phyloP scores from a whole-genome alignment of 2,797 vertebrate genomes.

The Furcifer pardalis region DNA sequence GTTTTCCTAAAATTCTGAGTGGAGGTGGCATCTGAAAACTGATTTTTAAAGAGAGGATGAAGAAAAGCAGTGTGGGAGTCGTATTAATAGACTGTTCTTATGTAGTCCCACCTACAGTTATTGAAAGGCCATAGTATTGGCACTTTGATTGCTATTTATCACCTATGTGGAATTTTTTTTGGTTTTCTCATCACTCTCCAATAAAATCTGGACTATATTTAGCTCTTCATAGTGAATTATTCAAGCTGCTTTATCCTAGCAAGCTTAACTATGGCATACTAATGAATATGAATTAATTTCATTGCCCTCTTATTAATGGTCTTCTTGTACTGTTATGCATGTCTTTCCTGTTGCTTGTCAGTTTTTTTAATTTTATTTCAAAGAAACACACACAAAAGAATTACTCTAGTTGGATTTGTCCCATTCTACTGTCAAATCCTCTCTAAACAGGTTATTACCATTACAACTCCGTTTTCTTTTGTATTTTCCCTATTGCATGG shows the following conservation, averaged over 20 bases:
- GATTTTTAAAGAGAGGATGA: too few species aligned
- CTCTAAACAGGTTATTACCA: background rate
- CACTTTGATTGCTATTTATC: background rate
- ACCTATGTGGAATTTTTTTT: background rate
- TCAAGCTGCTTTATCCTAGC: background rate
- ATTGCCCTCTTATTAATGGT: background rate
- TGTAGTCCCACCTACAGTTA: too few species aligned
- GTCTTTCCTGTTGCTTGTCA: background rate
- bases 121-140: background rate
- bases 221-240: background rate
- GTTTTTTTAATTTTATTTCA: background rate
- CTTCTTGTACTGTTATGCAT: background rate
- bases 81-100: too few species aligned
- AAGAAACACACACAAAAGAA: background rate
- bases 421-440: background rate
- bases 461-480: background rate
- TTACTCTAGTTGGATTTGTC: background rate
- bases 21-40: too few species aligned
- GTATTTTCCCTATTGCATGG: background rate
- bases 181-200: background rate
- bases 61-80: too few species aligned
- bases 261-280: too few species aligned
- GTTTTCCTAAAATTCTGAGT: too few species aligned
- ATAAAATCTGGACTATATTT: background rate
- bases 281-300: too few species aligned